Evolutionary conservation across 1,140 invertebrate species (phyloP).

Genomic region (Ectropis grisescens): DNA sequence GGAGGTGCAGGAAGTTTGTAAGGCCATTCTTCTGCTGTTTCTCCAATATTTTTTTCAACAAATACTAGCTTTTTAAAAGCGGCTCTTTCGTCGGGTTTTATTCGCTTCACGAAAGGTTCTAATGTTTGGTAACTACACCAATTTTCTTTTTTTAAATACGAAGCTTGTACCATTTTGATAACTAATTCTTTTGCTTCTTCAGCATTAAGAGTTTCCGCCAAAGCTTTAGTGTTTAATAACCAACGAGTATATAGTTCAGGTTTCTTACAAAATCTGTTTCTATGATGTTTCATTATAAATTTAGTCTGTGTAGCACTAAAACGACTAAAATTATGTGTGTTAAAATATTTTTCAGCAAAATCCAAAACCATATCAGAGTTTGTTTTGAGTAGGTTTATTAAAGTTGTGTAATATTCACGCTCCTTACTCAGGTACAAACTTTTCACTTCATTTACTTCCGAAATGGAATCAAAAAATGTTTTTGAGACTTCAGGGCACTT

Average conservation of each 20-base stretch:
- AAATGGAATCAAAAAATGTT: conserved; percentile 23
- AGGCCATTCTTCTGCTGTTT: no score
- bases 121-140: conserved; percentile 23
- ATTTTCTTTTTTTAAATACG: conserved; percentile 21
- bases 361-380: conserved; percentile 24
- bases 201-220: conserved; percentile 17
- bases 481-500: conserved; percentile 12
- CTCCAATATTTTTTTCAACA: no score
- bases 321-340: conserved; percentile 6
- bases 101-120: conserved; percentile 29
- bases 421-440: conserved; percentile 12
- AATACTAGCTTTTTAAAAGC: no score
- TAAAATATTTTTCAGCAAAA: conserved; percentile 28
- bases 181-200: conserved; percentile 26
- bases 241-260: conserved; percentile 26
- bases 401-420: conserved; percentile 18
- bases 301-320: conserved; percentile 17
- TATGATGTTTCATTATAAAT: conserved; percentile 25
- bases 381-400: conserved; percentile 24
- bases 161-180: conserved; percentile 19
- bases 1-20: no score
- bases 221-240: conserved; percentile 21
- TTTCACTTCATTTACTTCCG: conserved; percentile 13
- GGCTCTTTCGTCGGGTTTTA: conserved; percentile 20
- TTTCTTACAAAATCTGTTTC: conserved; percentile 21